phyloP scores from a whole-genome alignment of 1,140 invertebrate species.

The Hermatobates lingyangjiaoensis region DNA sequence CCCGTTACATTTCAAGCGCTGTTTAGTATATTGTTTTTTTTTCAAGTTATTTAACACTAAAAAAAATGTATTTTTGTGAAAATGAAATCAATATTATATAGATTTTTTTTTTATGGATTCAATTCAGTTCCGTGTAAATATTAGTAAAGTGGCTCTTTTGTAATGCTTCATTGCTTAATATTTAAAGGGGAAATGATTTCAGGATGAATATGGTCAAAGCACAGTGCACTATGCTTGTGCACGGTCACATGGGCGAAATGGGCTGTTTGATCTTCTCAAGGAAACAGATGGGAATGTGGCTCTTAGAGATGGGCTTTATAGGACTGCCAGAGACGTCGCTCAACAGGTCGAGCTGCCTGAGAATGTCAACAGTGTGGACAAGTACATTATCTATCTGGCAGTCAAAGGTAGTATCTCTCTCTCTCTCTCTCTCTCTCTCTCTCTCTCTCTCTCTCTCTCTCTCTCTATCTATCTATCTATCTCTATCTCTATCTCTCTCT shows the following conservation, averaged over 20 bases:
- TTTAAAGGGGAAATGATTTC: too few species aligned
- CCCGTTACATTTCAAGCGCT: too few species aligned
- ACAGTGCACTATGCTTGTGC: conserved; percentile 75
- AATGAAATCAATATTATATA: neutral
- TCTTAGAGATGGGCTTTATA: conserved; percentile 59
- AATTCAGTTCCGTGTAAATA: too few species aligned
- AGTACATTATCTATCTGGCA: conserved; percentile 51
- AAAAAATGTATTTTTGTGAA: too few species aligned
- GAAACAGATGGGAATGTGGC: conserved; percentile 59
- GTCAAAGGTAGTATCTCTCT: conserved; percentile 58
- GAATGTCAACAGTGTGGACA: conserved; percentile 66
- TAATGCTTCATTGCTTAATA: neutral
- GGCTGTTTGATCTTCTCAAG: conserved; percentile 51
- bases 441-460: too few species aligned
- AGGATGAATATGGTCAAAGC: conserved; percentile 74
- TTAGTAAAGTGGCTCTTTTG: neutral
- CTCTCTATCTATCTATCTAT: too few species aligned
- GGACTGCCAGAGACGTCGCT: conserved; percentile 71
- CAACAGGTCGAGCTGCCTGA: conserved; percentile 51
- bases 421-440: too few species aligned
- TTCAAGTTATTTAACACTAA: too few species aligned
- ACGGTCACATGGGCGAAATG: conserved; percentile 50
- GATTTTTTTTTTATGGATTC: neutral
- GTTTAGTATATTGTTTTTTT: too few species aligned
- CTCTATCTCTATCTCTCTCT: too few species aligned